phyloP scores from a whole-genome alignment of 2,113 vertebrate genomes.

The Spheniscus mendiculus region DNA sequence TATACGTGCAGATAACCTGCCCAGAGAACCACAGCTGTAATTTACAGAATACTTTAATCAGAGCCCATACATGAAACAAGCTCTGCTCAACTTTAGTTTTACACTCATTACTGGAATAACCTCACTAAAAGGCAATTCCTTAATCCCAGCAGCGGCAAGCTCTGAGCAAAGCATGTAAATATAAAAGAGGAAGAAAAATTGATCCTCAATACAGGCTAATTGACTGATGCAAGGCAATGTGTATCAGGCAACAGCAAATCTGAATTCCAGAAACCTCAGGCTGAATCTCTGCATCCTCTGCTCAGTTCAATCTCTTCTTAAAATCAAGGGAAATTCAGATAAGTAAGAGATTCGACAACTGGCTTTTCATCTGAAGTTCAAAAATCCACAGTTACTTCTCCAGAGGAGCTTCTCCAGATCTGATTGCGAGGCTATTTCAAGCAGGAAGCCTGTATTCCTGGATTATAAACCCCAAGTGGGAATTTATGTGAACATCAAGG shows the following conservation, averaged over 20 bases:
- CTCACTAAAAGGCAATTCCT: background rate
- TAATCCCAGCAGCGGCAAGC: background rate
- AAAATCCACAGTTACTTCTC: background rate
- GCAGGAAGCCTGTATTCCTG: background rate
- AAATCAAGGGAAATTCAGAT: background rate
- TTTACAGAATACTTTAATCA: background rate
- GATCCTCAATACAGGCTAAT: background rate
- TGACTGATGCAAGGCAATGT: background rate
- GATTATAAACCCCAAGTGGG: background rate
- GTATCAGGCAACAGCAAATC: background rate
- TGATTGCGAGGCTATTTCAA: background rate
- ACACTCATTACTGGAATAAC: background rate
- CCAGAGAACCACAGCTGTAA: background rate
- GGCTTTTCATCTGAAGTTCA: background rate
- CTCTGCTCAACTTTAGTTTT: background rate
- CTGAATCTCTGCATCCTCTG: background rate
- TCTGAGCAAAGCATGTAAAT: background rate
- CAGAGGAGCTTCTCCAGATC: background rate
- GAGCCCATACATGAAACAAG: background rate
- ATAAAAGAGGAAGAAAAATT: background rate
- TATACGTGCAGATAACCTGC: background rate
- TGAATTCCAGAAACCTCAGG: background rate
- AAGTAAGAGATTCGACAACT: background rate
- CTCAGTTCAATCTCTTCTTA: background rate
- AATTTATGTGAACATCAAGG: background rate